Conservation (phyloP, 92 coral and sea anemone genomes). For the Porites rus region DNA sequence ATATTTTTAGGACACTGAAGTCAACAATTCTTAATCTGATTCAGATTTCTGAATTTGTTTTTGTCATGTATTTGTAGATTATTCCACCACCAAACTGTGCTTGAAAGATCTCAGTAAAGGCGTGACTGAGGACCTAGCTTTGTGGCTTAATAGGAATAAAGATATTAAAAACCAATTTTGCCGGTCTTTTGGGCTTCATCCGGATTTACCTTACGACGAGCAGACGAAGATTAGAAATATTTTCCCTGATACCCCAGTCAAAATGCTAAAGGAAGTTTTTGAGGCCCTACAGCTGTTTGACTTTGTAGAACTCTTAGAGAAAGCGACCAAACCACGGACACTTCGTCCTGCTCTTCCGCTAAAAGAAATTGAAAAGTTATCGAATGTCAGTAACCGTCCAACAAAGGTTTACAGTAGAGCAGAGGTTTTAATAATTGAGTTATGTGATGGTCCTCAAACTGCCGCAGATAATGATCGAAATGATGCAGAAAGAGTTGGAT, state of each 20-base stretch:
- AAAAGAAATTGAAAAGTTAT: not conserved
- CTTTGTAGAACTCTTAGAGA: not conserved
- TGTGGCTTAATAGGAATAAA: not conserved
- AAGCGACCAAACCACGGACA: not conserved
- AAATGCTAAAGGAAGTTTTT: not conserved
- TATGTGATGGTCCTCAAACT: no score
- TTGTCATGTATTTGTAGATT: not conserved
- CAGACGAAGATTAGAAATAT: not conserved
- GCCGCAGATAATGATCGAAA: not conserved
- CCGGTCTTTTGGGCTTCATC: not conserved
- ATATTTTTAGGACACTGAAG: no score
- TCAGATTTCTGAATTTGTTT: no score
- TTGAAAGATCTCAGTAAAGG: not conserved
- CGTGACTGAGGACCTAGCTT: not conserved
- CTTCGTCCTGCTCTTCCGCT: slow-evolving; percentile 5
- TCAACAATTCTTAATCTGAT: no score
- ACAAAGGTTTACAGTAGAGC: not conserved
- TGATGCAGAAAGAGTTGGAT: not conserved
- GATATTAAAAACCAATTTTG: not conserved
- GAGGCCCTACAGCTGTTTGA: not conserved
- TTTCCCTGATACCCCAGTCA: slow-evolving; percentile 8
- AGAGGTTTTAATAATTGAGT: not conserved
- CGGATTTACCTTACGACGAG: not conserved
- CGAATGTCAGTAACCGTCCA: not conserved
- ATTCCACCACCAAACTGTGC: not conserved